Conservation (phyloP, 2,797 vertebrate species). For the Myotis daubentonii region DNA sequence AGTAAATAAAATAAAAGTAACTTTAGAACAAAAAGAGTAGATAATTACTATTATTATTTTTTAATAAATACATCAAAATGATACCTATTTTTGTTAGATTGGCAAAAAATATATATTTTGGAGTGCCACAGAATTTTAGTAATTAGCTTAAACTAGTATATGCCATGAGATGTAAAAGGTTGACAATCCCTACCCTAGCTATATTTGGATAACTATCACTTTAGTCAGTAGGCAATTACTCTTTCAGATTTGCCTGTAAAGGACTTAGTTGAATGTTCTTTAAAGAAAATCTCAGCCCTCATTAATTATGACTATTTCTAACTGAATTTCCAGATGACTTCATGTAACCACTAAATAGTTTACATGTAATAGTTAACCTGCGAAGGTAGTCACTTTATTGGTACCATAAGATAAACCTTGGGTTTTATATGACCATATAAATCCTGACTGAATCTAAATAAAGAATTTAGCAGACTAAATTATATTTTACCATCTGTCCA, state of each 20-base stretch:
- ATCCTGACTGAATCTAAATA: slow-evolving; percentile 50
- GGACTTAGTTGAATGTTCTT: neutral
- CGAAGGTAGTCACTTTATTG: neutral
- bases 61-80: neutral
- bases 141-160: neutral
- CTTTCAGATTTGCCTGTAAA: slow-evolving; percentile 33
- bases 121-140: neutral
- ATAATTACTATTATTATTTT: neutral
- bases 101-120: neutral
- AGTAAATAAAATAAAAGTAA: neutral
- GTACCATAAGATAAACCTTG: slow-evolving; percentile 23
- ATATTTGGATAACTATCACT: neutral
- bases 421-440: slow-evolving; percentile 50
- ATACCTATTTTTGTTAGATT: neutral
- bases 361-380: neutral
- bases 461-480: slow-evolving; percentile 57
- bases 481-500: slow-evolving; percentile 65
- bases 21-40: neutral
- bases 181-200: neutral
- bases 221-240: neutral
- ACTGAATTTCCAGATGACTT: slow-evolving; percentile 31
- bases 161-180: neutral
- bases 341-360: neutral
- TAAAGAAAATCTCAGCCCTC: neutral
- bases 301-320: slow-evolving; percentile 34